A percentile compares a stretch with the other conserved stretches of the same genome.
Evolutionary conservation across 1,140 invertebrate species (phyloP).

Genomic region (Danaus plexippus): DNA sequence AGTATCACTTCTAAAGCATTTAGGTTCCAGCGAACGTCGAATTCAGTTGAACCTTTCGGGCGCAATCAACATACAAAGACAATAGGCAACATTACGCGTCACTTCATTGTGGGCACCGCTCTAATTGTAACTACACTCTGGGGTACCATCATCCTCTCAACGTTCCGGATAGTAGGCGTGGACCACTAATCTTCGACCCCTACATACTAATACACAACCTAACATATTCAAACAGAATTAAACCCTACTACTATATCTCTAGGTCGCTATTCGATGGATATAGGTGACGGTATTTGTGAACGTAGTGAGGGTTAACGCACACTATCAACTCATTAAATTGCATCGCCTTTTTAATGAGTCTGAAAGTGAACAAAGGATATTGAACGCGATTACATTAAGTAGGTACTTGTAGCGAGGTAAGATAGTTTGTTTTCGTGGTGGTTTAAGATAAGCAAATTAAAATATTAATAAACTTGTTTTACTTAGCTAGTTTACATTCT

Average conservation of each 20-base stretch:
- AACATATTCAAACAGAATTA: constrained; percentile 30
- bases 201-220: constrained; percentile 55
- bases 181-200: constrained; percentile 68
- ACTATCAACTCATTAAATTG: constrained; percentile 72
- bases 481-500: constrained; percentile 6
- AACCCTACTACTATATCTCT: constrained; percentile 24
- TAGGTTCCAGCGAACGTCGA: constrained; percentile 18
- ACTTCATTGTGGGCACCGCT: constrained; percentile 69
- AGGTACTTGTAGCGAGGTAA: constrained; percentile 55
- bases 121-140: constrained; percentile 73
- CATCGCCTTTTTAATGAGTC: constrained; percentile 72
- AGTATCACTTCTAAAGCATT: not conserved
- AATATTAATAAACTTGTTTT: constrained; percentile 27
- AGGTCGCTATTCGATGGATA: constrained; percentile 31
- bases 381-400: constrained; percentile 68
- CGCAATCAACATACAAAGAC: constrained; percentile 71
- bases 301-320: constrained; percentile 67
- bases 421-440: constrained; percentile 41
- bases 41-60: constrained; percentile 36
- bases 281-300: constrained; percentile 49
- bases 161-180: constrained; percentile 65
- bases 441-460: constrained; percentile 33
- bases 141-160: constrained; percentile 68
- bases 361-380: constrained; percentile 72
- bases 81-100: constrained; percentile 68